These are phyloP conservation scores for Octopus sinensis DNA, from an alignment of 1,140 invertebrate species.

Conservation along the genomic window DNA sequence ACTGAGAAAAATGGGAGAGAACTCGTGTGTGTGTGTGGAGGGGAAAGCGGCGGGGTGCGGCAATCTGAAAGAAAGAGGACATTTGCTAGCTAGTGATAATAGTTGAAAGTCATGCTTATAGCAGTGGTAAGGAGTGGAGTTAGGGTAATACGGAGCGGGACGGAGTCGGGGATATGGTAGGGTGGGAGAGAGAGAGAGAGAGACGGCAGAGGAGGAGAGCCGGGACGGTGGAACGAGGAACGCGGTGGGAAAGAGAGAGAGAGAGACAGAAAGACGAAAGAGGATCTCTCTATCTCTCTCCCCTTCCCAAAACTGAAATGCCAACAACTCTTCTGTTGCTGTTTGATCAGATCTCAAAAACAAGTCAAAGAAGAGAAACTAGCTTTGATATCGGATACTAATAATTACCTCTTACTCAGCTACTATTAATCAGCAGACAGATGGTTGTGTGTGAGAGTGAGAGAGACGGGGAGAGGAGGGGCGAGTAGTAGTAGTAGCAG, in stretches of 20 bases:
- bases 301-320: background rate
- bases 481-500: background rate
- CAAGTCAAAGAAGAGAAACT: conserved; percentile 5
- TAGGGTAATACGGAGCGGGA: background rate
- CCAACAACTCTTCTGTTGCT: background rate
- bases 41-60: no score
- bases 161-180: background rate
- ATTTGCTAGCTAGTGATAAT: no score
- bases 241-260: background rate
- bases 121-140: background rate
- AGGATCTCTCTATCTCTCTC: background rate
- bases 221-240: background rate
- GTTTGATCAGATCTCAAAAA: conserved; percentile 10
- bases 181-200: background rate
- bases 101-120: no score
- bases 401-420: conserved; percentile 7
- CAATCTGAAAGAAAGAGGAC: no score
- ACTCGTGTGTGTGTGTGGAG: no score
- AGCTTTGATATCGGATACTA: conserved; percentile 15
- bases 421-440: conserved; percentile 14
- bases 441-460: conserved; percentile 3
- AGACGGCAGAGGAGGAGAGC: background rate
- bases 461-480: background rate
- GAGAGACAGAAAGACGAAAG: background rate
- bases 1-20: background rate